A percentile compares a stretch with the other conserved stretches of the same genome.
Conservation (phyloP, 2,113 vertebrate genomes). For the Fukomys damarensis region DNA sequence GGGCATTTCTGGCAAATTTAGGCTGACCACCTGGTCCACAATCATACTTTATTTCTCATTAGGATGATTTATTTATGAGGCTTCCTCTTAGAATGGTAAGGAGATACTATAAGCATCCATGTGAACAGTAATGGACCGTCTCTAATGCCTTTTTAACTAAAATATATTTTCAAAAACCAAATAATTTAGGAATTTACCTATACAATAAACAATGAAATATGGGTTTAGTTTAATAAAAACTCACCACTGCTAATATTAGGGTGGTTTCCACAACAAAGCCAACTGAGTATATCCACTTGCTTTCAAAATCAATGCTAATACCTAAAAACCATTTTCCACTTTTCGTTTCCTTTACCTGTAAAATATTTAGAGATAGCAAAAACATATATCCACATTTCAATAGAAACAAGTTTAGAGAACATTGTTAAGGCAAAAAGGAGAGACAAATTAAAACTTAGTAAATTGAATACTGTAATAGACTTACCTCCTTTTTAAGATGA, state of each 20-base stretch:
- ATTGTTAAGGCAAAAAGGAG: constrained; percentile 38
- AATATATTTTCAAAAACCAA: constrained; percentile 49
- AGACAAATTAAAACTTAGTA: neutral
- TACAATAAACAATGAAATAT: neutral
- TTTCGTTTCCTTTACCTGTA: constrained; percentile 15
- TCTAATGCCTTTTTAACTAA: constrained; percentile 23
- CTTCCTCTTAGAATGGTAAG: neutral
- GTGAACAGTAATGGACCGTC: neutral
- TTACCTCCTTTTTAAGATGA: constrained; percentile 37
- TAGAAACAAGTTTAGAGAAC: constrained; percentile 25
- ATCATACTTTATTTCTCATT: neutral
- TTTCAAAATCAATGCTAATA: neutral
- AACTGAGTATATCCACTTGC: neutral
- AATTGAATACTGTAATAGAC: constrained; percentile 21
- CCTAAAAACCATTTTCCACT: neutral
- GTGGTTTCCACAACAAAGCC: constrained; percentile 24
- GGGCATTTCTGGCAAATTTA: neutral
- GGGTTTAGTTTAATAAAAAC: neutral
- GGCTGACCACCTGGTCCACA: neutral
- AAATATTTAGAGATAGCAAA: constrained; percentile 14
- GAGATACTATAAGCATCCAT: neutral
- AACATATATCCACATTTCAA: neutral
- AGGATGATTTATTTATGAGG: constrained; percentile 27
- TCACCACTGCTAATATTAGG: neutral
- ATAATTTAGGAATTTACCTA: neutral